phyloP scores from a whole-genome alignment of 2,888 invertebrate genomes.

The Nebria salina region DNA sequence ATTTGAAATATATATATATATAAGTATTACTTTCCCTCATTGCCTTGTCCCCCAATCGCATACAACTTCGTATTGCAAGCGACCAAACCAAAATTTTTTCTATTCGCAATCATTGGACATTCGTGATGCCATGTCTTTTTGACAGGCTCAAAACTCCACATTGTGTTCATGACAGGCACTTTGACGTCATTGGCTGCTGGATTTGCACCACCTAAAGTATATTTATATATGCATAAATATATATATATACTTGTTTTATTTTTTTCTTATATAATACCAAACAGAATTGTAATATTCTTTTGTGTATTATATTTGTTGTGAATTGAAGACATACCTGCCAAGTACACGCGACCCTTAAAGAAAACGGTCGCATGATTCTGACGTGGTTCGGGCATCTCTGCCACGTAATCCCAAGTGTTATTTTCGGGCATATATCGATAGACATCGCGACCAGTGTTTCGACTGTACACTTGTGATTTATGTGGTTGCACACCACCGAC shows the following conservation, averaged over 20 bases:
- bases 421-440: conserved; percentile 68
- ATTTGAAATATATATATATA: neutral
- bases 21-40: conserved; percentile 62
- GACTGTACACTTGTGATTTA: conserved; percentile 65
- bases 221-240: no score
- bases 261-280: neutral
- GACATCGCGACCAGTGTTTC: conserved; percentile 72
- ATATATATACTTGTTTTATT: conserved; percentile 8
- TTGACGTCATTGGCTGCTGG: conserved; percentile 69
- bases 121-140: conserved; percentile 73
- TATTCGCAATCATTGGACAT: conserved; percentile 66
- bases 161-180: conserved; percentile 70
- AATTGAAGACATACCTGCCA: conserved; percentile 66
- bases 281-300: neutral
- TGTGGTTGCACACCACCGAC: conserved; percentile 78
- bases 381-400: conserved; percentile 74
- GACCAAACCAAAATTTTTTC: conserved; percentile 77
- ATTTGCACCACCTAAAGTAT: conserved; percentile 69
- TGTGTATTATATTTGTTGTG: neutral
- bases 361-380: conserved; percentile 75
- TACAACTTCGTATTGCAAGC: conserved; percentile 73
- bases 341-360: conserved; percentile 71
- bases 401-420: conserved; percentile 74
- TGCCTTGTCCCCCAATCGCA: conserved; percentile 77
- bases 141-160: conserved; percentile 76